Evolutionary conservation across 1,140 invertebrate species (phyloP).

Genomic region (Lasioglossum baleicum): DNA sequence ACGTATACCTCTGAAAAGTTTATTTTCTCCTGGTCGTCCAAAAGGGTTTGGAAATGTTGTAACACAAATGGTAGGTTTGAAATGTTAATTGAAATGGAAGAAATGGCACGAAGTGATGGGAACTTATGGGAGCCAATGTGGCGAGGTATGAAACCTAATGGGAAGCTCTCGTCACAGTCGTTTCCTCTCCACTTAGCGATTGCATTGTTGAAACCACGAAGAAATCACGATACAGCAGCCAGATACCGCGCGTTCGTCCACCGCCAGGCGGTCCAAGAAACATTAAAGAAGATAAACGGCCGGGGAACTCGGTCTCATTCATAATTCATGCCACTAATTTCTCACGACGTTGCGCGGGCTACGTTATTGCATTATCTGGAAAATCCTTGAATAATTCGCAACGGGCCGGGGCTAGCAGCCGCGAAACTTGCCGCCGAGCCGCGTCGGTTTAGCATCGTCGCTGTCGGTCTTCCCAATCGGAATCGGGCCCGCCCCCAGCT

Average conservation of each 20-base stretch:
- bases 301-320: conserved; percentile 57
- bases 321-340: conserved; percentile 67
- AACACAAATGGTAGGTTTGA: no score
- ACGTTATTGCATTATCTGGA: conserved; percentile 63
- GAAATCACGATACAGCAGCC: conserved; percentile 15
- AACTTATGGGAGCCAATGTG: no score
- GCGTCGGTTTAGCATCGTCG: not conserved
- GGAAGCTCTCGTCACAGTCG: no score
- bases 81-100: no score
- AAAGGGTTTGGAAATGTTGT: no score
- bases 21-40: no score
- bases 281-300: conserved; percentile 65
- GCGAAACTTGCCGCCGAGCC: conserved; percentile 37
- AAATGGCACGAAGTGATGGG: no score
- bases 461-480: not conserved
- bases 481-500: not conserved
- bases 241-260: no score
- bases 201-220: not conserved
- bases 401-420: conserved; percentile 36
- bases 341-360: conserved; percentile 51
- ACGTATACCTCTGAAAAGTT: no score
- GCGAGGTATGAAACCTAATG: no score
- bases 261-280: conserved; percentile 17
- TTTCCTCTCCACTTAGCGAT: not conserved
- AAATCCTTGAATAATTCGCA: conserved; percentile 65